phyloP scores from a whole-genome alignment of 1,140 invertebrate genomes.

The Drosophila setifemur region DNA sequence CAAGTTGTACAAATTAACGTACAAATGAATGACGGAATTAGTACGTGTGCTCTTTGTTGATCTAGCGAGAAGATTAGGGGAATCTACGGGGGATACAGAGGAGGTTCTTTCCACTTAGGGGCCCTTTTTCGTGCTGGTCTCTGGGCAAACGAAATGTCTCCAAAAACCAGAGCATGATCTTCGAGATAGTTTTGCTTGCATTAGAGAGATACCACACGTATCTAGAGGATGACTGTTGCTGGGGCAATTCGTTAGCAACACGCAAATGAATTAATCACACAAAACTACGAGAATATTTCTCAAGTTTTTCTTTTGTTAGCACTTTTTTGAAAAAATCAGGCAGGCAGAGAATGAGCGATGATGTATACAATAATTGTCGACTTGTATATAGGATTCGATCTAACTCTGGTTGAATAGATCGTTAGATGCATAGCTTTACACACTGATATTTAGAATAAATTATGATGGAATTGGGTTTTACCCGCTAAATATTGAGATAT shows the following conservation, averaged over 20 bases:
- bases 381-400: constrained; percentile 10
- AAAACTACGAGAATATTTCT: constrained; percentile 64
- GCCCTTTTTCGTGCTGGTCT: not conserved
- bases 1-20: constrained; percentile 78
- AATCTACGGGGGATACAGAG: not conserved
- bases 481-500: not conserved
- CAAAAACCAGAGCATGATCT: not conserved
- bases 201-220: not conserved
- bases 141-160: constrained; percentile 14
- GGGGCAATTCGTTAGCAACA: constrained; percentile 63
- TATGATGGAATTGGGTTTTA: constrained; percentile 16
- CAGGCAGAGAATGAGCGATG: too few species aligned
- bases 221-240: constrained; percentile 16
- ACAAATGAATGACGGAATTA: constrained; percentile 78
- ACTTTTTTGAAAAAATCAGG: too few species aligned
- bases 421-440: constrained; percentile 17
- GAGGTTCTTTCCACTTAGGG: constrained; percentile 4
- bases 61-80: constrained; percentile 20
- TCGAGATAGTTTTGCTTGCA: not conserved
- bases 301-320: constrained; percentile 55
- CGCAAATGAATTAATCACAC: constrained; percentile 78
- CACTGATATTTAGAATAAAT: constrained; percentile 25
- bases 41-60: constrained; percentile 58
- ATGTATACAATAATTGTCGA: constrained; percentile 21
- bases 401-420: constrained; percentile 17